Conservation (phyloP, 2,888 invertebrate species). For the Aphrophora alni region DNA sequence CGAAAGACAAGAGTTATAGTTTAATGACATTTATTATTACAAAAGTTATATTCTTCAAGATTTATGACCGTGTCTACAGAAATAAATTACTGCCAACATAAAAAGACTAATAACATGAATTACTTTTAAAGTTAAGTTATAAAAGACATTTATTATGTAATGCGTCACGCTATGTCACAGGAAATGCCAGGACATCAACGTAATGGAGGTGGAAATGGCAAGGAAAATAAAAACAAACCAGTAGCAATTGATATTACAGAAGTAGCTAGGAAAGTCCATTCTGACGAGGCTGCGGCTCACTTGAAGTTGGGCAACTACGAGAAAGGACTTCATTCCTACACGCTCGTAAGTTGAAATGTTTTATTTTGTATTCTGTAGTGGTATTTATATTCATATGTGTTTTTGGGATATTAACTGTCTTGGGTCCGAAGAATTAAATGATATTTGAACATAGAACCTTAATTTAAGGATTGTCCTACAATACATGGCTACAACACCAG, state of each 20-base stretch:
- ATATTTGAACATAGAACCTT: too few relatives aligned
- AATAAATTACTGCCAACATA: not conserved
- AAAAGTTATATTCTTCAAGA: too few relatives aligned
- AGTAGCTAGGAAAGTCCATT: slow-evolving; percentile 64
- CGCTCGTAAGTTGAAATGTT: slow-evolving; percentile 74
- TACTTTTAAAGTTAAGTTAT: not conserved
- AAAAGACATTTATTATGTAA: not conserved
- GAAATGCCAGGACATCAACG: not conserved
- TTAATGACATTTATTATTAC: too few relatives aligned
- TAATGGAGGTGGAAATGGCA: slow-evolving; percentile 12
- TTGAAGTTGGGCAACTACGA: slow-evolving; percentile 76
- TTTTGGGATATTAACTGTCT: too few relatives aligned
- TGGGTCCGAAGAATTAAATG: too few relatives aligned
- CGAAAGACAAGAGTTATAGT: too few relatives aligned
- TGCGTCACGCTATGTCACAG: not conserved
- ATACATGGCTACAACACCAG: too few relatives aligned
- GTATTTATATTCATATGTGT: too few relatives aligned
- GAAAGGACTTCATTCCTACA: slow-evolving; percentile 72
- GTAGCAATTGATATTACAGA: slow-evolving; percentile 20
- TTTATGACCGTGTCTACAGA: not conserved
- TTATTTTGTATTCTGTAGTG: too few relatives aligned
- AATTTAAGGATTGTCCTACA: too few relatives aligned
- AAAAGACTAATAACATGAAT: not conserved
- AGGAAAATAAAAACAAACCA: slow-evolving; percentile 18
- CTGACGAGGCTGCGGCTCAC: slow-evolving; percentile 80